Base-by-base conservation (phyloP, 2,113 vertebrate genomes). In the Camarhynchus parvulus region DNA sequence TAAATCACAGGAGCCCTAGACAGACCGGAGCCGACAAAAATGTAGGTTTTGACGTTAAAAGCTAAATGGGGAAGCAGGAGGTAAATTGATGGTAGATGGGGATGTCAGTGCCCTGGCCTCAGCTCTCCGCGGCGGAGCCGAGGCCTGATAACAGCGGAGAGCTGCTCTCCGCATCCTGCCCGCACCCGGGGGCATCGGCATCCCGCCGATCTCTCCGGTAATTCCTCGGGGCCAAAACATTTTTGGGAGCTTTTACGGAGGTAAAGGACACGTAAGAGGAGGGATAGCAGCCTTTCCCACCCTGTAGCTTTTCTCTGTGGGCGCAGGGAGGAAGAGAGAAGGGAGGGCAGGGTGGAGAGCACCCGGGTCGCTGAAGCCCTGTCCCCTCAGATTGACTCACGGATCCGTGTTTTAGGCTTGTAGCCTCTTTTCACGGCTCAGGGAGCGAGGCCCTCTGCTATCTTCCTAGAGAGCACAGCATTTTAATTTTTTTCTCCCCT, bases 21-120 rank as follows among this genome's bases (percentile, higher is more conserved):
- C 98, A 98, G 97, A 94, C 97, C 98, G 98, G 98, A 99, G 98
- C 98, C 98, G 89, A 98, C 97, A 98, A 98, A 98, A 98, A 99
- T 98, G 98, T 98, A 97, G 97, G 96, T 98, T 98, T 98, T 98
- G 98, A 98, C 98, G 97, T 98, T 98, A 98, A 98, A 98, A 98
- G 98, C 98, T 98, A 98, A 98, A 98, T 97, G 97, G 96, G 96
- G 97, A 98, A 97, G 97, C 94, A 87, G 96, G 97, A 98, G 97
- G 98, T 98, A 98, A 98, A 98, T 98, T 98, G 98, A 98, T 98
- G 98, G 98, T 96, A 73, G 97, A 97, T 87, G 96, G 97, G 95
- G 97, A 97, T 98, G 98, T 98, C 98, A 98, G 96, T 93, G 85
- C 90, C 94, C 33, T 89, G 97, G 98, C 96, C 97, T 95, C 97